Base-by-base conservation (phyloP, 2,797 vertebrate species). In the Tokudaia muenninki region DNA sequence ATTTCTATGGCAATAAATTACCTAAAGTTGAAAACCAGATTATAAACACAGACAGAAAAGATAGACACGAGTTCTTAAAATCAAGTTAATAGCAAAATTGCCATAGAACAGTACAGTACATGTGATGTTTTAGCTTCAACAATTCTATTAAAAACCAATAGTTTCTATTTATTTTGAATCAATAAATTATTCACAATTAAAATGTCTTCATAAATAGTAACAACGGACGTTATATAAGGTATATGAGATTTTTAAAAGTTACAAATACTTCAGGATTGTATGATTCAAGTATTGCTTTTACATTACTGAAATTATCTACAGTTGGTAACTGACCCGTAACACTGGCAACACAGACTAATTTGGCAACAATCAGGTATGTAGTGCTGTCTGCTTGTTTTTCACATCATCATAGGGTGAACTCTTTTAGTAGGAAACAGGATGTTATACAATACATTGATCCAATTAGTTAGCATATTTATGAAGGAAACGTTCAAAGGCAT, bases 401-500 rank as follows among this genome's bases (percentile, higher is more conserved):
- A 79, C 47, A 79, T 86, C 78, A 86, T 75, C 31, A 87, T 6
- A 92, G 29, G 37, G 93, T 80, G 86, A 77, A 75, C 44, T 86
- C 88, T 65, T 97, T 92, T 80, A 50, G 12, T 94, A 61, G 91
- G 65, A 95, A 92, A 88, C n/a, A 72, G 21, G 29, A 79, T 63
- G 65, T 89, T 67, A 67, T 14, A 55, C 13, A 41, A 80, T 44
- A 86, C 14, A 37, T 21, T 2, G 41, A 88, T 92, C 91, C 92
- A 75, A 34, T 97, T 81, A 98, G 91, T 98, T 96, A 41, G 99
- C 96, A 4, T 99, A 99, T 98, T 99, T 99, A 97, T 98, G 98
- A 96, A 99, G 99, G 97, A 99, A 99, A 93, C 99, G 99, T 97
- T 99, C 98, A 97, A 99, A 99, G 1, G 99, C 99, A 70, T 99